phyloP scores from a whole-genome alignment of 2,797 vertebrate genomes.

The Podargus strigoides region DNA sequence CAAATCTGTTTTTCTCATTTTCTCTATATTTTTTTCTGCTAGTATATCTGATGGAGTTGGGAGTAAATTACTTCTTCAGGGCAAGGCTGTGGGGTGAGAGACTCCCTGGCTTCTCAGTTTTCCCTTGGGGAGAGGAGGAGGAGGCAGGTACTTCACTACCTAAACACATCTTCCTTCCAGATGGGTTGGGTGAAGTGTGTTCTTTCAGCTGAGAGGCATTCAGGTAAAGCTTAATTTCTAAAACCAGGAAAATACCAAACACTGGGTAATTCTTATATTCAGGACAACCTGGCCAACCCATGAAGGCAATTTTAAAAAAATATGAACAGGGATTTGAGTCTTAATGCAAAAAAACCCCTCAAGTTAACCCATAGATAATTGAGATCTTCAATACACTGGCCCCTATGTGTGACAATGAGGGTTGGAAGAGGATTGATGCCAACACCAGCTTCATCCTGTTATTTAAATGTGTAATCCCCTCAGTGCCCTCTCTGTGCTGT shows the following conservation, averaged over 20 bases:
- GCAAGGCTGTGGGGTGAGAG: background rate
- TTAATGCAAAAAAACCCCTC: background rate
- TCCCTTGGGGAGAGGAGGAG: background rate
- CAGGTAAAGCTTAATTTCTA: background rate
- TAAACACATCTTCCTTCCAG: background rate
- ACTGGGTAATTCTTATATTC: no score
- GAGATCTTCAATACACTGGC: background rate
- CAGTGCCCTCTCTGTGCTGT: background rate
- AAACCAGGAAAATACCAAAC: background rate
- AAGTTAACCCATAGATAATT: background rate
- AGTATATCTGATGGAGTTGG: background rate
- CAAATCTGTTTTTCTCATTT: background rate
- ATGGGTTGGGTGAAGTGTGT: fast-evolving
- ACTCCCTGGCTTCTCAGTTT: background rate
- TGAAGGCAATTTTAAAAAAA: background rate
- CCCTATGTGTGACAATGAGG: background rate
- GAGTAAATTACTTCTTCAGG: background rate
- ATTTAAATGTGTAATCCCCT: background rate
- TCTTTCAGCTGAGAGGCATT: background rate
- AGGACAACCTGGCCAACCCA: background rate
- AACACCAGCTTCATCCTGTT: background rate
- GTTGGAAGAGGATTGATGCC: background rate
- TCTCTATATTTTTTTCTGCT: background rate
- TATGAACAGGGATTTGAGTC: background rate
- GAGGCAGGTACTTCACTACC: background rate